Evolutionary conservation across 2,113 vertebrate genomes (phyloP).

Genomic region (Misgurnus anguillicaudatus): DNA sequence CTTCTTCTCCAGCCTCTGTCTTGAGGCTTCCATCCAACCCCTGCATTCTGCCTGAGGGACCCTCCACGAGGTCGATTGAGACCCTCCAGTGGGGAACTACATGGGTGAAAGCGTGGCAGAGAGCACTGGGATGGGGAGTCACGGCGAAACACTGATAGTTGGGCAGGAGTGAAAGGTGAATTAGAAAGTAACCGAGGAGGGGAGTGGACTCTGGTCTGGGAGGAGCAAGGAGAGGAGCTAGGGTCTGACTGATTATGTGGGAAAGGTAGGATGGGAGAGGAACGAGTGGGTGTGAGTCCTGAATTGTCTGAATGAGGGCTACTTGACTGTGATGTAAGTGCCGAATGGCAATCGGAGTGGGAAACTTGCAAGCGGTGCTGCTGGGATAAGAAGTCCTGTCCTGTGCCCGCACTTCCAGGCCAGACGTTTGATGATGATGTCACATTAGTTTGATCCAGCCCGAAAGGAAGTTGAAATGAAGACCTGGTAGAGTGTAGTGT

Average conservation of each 20-base stretch:
- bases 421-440: constrained; percentile 35
- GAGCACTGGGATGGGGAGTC: constrained; percentile 78
- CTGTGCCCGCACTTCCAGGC: constrained; percentile 30
- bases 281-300: constrained; percentile 55
- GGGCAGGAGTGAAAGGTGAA: constrained; percentile 70
- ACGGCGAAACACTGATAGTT: constrained; percentile 74
- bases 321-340: constrained; percentile 51
- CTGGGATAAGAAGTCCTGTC: constrained; percentile 49
- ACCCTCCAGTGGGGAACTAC: constrained; percentile 64
- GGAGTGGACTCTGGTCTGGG: constrained; percentile 67
- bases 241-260: constrained; percentile 67
- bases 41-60: constrained; percentile 70
- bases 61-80: constrained; percentile 68
- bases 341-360: constrained; percentile 50
- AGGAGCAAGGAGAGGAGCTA: constrained; percentile 71
- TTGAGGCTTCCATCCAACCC: constrained; percentile 57
- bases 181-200: constrained; percentile 71
- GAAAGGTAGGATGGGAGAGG: constrained; percentile 54
- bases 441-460: constrained; percentile 35
- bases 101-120: constrained; percentile 67
- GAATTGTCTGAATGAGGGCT: constrained; percentile 60
- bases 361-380: constrained; percentile 50
- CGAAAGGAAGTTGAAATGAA: constrained; percentile 43
- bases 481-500: constrained; percentile 34
- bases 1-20: constrained; percentile 61